Conservation (phyloP, 2,113 vertebrate genomes). For the Rhynchopsitta pachyrhyncha region DNA sequence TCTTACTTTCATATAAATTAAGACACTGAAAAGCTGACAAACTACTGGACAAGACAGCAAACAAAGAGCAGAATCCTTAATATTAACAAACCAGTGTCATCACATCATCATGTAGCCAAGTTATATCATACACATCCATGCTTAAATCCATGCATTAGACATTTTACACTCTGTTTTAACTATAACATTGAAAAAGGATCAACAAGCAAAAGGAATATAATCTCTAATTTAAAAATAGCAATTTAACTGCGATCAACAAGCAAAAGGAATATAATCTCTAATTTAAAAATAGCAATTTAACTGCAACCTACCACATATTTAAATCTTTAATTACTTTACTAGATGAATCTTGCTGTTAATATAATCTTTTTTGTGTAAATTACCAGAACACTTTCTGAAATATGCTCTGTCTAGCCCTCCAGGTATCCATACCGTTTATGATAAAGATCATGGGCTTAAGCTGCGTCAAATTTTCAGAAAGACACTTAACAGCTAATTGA, state of each 20-base stretch:
- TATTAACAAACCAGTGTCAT: neutral
- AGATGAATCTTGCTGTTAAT: constrained; percentile 69
- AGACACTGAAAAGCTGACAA: neutral
- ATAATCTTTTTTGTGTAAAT: constrained; percentile 56
- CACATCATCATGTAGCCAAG: neutral
- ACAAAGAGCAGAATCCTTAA: neutral
- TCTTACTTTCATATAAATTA: neutral
- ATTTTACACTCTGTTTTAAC: neutral
- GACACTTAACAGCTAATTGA: constrained; percentile 71
- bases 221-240: constrained; percentile 42
- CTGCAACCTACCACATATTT: constrained; percentile 40
- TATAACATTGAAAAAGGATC: constrained; percentile 16
- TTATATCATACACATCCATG: neutral
- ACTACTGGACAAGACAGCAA: neutral
- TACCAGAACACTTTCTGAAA: constrained; percentile 66
- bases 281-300: constrained; percentile 55
- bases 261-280: constrained; percentile 45
- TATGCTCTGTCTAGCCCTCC: constrained; percentile 51
- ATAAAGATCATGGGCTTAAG: constrained; percentile 60
- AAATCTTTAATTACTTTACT: constrained; percentile 69
- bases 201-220: constrained; percentile 29
- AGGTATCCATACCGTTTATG: constrained; percentile 48
- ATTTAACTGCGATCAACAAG: constrained; percentile 35
- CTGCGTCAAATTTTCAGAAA: constrained; percentile 67
- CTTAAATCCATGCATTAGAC: neutral